Percentiles rank a stretch among this genome's conserved stretches.
Evolutionary conservation across 2,888 invertebrate genomes (phyloP).

Genomic region (Disparrhopalites patrizii): DNA sequence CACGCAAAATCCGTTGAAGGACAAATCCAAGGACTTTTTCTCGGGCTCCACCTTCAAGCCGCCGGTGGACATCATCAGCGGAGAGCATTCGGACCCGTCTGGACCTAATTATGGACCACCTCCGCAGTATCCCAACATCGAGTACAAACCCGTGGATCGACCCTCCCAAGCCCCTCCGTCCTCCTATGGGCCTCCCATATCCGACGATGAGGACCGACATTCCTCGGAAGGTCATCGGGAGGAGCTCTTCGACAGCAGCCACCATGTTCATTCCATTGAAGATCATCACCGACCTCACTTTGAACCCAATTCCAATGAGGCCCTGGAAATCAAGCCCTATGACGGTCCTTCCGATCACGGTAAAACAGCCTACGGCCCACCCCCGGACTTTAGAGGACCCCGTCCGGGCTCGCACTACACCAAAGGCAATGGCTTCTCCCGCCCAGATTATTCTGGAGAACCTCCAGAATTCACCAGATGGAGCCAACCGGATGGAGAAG

Average conservation of each 20-base stretch:
- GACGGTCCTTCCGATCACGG: not conserved
- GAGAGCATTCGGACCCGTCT: not conserved
- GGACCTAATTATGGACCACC: constrained; percentile 27
- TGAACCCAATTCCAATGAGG: constrained; percentile 18
- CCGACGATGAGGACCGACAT: constrained; percentile 11
- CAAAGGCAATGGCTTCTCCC: not conserved
- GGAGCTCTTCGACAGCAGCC: constrained; percentile 1
- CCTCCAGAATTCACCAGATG: not conserved
- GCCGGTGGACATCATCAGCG: constrained; percentile 20
- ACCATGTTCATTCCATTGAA: not conserved
- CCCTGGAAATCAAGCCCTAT: constrained; percentile 17
- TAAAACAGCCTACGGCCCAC: constrained; percentile 17
- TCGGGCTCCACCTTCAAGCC: constrained; percentile 28
- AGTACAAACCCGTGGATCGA: constrained; percentile 37
- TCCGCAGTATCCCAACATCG: constrained; percentile 41
- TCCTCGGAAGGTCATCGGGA: not conserved
- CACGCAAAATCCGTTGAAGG: constrained; percentile 19
- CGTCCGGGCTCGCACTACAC: constrained; percentile 23
- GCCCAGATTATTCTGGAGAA: not conserved
- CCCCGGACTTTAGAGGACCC: not conserved
- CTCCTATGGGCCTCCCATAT: not conserved
- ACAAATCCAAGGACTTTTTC: constrained; percentile 22
- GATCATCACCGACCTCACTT: not conserved
- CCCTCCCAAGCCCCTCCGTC: constrained; percentile 9
- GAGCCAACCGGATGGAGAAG: not conserved